Evolutionary conservation across 2,113 vertebrate genomes (phyloP).

Genomic region (Scomber colias): DNA sequence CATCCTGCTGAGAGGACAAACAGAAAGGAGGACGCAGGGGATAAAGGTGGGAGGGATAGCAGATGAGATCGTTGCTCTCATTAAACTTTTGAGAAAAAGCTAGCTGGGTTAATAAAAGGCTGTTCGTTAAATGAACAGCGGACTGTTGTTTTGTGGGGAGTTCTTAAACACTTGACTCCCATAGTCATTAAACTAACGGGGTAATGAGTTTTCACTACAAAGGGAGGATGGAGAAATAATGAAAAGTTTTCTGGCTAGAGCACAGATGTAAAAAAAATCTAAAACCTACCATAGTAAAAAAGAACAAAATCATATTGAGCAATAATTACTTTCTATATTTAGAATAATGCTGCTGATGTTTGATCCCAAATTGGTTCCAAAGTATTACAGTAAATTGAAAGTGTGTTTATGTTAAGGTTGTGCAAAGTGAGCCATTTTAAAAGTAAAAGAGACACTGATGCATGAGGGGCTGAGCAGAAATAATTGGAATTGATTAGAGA

Average conservation of each 20-base stretch:
- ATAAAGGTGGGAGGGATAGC: conserved; percentile 33
- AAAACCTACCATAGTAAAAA: background rate
- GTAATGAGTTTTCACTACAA: conserved; percentile 64
- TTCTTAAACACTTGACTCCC: conserved; percentile 66
- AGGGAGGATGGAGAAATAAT: conserved; percentile 42
- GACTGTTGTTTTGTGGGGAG: conserved; percentile 64
- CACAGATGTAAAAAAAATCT: conserved; percentile 22
- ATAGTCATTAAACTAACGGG: conserved; percentile 64
- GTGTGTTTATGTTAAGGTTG: no score
- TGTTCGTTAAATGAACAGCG: conserved; percentile 62
- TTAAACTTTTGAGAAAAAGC: conserved; percentile 69
- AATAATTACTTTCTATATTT: conserved; percentile 18
- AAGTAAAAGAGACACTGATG: conserved; percentile 66
- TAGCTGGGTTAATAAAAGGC: conserved; percentile 69
- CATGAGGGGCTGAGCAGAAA: conserved; percentile 62
- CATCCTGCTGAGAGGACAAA: conserved; percentile 67
- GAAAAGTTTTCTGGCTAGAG: conserved; percentile 18
- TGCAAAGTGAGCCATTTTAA: no score
- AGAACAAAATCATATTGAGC: background rate
- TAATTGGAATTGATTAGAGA: conserved; percentile 77
- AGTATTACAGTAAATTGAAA: no score
- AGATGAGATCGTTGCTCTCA: conserved; percentile 66
- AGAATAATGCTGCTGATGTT: background rate
- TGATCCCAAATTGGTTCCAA: background rate
- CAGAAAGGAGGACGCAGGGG: conserved; percentile 46